Percentiles rank a stretch among this genome's conserved stretches.
phyloP scores from a whole-genome alignment of 2,113 vertebrate genomes.

The Trogon melanurus region DNA sequence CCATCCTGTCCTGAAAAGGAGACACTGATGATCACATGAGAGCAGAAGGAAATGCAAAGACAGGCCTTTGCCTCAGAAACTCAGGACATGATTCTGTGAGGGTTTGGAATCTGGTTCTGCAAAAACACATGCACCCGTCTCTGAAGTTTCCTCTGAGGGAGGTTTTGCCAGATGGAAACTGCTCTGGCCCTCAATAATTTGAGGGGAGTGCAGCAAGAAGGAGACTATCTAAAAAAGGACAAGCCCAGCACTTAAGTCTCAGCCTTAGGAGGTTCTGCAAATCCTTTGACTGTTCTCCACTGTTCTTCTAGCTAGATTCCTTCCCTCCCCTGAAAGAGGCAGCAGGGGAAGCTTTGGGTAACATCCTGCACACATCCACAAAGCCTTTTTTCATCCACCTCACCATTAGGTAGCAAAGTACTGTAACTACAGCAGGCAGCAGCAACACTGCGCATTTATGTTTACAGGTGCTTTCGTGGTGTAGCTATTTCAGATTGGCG shows the following conservation, averaged over 20 bases:
- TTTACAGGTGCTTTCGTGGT: not conserved
- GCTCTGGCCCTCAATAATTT: not conserved
- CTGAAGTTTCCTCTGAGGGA: not conserved
- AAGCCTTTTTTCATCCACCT: not conserved
- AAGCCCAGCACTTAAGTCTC: not conserved
- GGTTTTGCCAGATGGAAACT: not conserved
- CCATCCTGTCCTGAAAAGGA: constrained; percentile 82
- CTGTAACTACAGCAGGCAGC: not conserved
- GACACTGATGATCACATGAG: not conserved
- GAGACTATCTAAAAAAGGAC: not conserved
- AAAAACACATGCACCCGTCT: not conserved
- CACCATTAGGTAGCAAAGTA: not conserved
- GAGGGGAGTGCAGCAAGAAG: not conserved
- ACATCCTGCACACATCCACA: not conserved
- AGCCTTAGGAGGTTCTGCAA: not conserved
- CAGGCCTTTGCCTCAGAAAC: not conserved
- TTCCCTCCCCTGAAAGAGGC: not conserved
- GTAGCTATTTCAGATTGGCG: not conserved
- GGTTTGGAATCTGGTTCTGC: not conserved
- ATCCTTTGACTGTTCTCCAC: not conserved
- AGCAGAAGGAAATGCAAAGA: not conserved
- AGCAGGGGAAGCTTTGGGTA: not conserved
- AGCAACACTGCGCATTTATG: not conserved
- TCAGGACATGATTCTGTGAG: not conserved
- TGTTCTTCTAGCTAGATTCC: not conserved